Percentiles rank a stretch among this genome's conserved stretches.
phyloP scores from a whole-genome alignment of 1,140 invertebrate species.

The Tetragnatha versicolor region DNA sequence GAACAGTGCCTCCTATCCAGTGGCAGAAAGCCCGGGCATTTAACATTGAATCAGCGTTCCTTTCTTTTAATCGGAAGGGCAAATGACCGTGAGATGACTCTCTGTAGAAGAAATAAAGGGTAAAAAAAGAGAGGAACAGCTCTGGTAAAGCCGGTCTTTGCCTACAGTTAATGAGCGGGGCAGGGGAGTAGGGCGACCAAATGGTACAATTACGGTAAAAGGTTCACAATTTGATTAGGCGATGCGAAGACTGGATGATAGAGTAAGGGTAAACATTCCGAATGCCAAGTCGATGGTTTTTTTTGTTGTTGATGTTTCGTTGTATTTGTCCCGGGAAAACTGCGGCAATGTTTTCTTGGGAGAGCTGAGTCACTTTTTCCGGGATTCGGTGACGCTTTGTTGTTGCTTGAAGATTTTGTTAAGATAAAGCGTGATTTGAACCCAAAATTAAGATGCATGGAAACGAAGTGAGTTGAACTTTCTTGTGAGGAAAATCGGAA shows the following conservation, averaged over 20 bases:
- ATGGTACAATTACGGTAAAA: constrained; percentile 53
- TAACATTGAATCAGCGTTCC: constrained; percentile 45
- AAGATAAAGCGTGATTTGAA: too few species aligned
- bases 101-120: constrained; percentile 13
- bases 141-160: constrained; percentile 19
- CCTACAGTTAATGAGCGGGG: constrained; percentile 36
- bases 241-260: constrained; percentile 52
- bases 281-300: constrained; percentile 9
- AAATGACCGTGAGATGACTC: constrained; percentile 47
- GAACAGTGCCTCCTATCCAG: neutral
- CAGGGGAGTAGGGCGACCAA: constrained; percentile 21
- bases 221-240: constrained; percentile 51
- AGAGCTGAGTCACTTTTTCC: too few species aligned
- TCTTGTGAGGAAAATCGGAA: too few species aligned
- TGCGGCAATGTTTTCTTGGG: too few species aligned
- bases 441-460: too few species aligned
- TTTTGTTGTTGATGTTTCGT: constrained; percentile 6
- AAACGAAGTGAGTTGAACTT: too few species aligned
- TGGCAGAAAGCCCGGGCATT: constrained; percentile 2
- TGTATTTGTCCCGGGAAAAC: too few species aligned
- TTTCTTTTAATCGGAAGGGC: constrained; percentile 43
- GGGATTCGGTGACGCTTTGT: too few species aligned
- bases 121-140: constrained; percentile 24
- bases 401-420: too few species aligned
- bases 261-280: constrained; percentile 48